Conservation (phyloP, 2,888 invertebrate species). For the Stenchaetothrips biformis region DNA sequence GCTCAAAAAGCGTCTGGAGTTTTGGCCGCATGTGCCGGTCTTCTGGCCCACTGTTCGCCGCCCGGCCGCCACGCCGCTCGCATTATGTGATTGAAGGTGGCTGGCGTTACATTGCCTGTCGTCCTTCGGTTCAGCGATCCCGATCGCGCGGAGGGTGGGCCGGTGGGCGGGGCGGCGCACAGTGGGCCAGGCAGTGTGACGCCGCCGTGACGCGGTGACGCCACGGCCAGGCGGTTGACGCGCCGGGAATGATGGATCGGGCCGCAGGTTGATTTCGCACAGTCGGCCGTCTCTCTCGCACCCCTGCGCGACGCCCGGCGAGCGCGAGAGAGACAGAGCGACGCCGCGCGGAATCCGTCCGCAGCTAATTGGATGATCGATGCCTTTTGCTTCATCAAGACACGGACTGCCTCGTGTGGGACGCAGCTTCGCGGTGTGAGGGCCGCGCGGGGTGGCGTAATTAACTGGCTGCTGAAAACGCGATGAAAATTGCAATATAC, state of each 20-base stretch:
- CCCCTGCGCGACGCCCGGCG: too few relatives aligned
- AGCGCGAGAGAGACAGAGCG: too few relatives aligned
- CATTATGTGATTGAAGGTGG: conserved; percentile 24
- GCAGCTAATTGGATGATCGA: conserved; percentile 19
- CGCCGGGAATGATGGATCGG: conserved; percentile 9
- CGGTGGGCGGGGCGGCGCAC: not conserved
- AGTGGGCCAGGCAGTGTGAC: not conserved
- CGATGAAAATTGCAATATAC: conserved; percentile 25
- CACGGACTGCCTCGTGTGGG: not conserved
- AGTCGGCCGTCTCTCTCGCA: too few relatives aligned
- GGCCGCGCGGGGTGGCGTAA: not conserved
- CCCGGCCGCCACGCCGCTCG: not conserved
- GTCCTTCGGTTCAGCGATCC: conserved; percentile 15
- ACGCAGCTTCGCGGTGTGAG: not conserved
- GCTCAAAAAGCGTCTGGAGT: too few relatives aligned
- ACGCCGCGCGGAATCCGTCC: not conserved
- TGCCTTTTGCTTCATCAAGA: conserved; percentile 23
- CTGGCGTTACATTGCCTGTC: conserved; percentile 24
- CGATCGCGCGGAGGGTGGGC: not conserved
- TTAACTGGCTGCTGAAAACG: conserved; percentile 14
- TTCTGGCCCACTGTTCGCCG: too few relatives aligned
- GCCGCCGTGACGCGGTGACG: not conserved
- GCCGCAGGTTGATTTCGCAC: too few relatives aligned
- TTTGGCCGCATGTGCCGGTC: too few relatives aligned
- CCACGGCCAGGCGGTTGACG: not conserved